Evolutionary conservation across 2,888 invertebrate genomes (phyloP).

Genomic region (Tribolium freemani): DNA sequence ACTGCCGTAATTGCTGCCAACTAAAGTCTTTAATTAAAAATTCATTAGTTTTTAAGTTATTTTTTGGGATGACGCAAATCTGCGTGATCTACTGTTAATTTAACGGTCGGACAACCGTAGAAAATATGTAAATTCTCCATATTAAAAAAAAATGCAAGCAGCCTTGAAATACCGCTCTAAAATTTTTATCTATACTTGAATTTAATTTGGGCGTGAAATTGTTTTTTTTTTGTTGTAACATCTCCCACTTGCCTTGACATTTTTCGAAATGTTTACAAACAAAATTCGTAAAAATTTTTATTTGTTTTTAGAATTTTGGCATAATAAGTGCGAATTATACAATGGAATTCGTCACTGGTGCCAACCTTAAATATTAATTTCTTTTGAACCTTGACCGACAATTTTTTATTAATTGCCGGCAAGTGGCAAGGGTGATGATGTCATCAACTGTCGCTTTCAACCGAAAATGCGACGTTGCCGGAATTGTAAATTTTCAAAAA

Average conservation of each 20-base stretch:
- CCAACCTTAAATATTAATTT: conserved; percentile 44
- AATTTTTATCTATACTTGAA: not conserved
- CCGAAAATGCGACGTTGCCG: not conserved
- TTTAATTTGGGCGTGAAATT: not conserved
- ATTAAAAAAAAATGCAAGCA: not conserved
- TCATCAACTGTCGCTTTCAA: conserved; percentile 1
- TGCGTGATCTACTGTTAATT: conserved; percentile 1
- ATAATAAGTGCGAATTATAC: not conserved
- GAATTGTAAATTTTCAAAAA: not conserved
- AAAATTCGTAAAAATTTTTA: not conserved
- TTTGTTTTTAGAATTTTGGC: not conserved
- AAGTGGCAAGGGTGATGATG: conserved; percentile 48
- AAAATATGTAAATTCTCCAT: not conserved
- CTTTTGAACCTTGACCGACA: conserved; percentile 33
- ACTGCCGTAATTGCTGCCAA: no score
- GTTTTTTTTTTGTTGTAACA: not conserved
- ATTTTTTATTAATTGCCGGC: conserved; percentile 31
- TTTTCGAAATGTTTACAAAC: conserved; percentile 22
- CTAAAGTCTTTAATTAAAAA: no score
- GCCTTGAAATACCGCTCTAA: conserved; percentile 10
- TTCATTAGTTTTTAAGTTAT: not conserved
- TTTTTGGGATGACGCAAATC: conserved; percentile 39
- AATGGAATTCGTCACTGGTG: conserved; percentile 1
- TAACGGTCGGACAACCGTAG: conserved; percentile 1
- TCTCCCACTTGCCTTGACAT: conserved; percentile 21